Evolutionary conservation across 1,140 invertebrate species (phyloP).

Genomic region (Macrostomum lignano): DNA sequence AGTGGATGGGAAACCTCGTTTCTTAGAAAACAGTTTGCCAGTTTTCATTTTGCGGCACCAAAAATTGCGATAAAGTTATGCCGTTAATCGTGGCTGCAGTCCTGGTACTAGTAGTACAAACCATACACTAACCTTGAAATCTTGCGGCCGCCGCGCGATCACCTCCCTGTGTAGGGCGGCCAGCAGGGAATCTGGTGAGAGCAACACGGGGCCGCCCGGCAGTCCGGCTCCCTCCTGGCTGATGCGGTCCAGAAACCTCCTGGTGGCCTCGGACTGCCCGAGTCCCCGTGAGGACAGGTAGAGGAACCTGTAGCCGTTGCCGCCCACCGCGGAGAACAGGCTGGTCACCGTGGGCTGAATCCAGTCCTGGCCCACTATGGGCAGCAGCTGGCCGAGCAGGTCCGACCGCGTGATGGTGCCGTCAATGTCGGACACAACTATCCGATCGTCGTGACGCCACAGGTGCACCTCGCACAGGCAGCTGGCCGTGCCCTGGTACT

Average conservation of each 20-base stretch:
- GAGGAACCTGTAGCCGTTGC: conserved; percentile 47
- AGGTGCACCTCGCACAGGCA: conserved; percentile 86
- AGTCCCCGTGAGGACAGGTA: conserved; percentile 84
- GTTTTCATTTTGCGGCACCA: no score
- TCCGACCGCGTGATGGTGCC: conserved; percentile 99
- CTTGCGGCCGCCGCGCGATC: conserved; percentile 94
- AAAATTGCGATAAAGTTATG: no score
- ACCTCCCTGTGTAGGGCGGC: conserved; percentile 91
- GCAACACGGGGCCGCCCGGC: conserved; percentile 72
- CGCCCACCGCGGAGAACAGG: conserved; percentile 78
- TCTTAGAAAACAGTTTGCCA: no score
- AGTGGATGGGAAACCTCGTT: no score
- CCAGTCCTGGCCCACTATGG: conserved; percentile 53
- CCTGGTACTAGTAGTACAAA: no score
- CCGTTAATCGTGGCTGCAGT: no score
- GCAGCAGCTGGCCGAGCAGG: conserved; percentile 84
- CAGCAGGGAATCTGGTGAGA: conserved; percentile 84
- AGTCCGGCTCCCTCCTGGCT: conserved; percentile 57
- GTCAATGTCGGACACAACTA: conserved; percentile 96
- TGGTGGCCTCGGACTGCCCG: conserved; percentile 54
- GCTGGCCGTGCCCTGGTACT: conserved; percentile 80
- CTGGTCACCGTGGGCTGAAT: conserved; percentile 59
- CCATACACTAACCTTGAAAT: conserved; percentile 98
- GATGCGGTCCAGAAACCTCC: conserved; percentile 70
- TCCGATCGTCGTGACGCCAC: conserved; percentile 80